These are phyloP conservation scores for Lycocerus yunnanus DNA, from an alignment of 2,888 invertebrate species.

Conservation along the genomic window DNA sequence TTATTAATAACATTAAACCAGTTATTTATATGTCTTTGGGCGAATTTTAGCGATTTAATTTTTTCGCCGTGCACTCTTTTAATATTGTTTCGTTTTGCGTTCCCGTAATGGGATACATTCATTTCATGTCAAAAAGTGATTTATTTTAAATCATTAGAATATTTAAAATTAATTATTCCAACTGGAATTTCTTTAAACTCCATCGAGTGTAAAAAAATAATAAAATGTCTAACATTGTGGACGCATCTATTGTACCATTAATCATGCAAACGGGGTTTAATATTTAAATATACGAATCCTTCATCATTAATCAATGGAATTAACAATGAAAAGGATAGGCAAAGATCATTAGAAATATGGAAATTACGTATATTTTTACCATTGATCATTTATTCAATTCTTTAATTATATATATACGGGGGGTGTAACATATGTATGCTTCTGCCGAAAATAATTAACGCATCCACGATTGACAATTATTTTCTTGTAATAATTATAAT, in stretches of 20 bases:
- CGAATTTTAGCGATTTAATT: slow-evolving; percentile 12
- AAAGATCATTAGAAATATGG: slow-evolving; percentile 35
- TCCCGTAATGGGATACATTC: slow-evolving; percentile 19
- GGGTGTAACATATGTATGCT: neutral
- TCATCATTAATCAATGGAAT: slow-evolving; percentile 35
- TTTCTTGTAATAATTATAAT: too few relatives aligned
- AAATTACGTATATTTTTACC: slow-evolving; percentile 30
- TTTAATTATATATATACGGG: neutral
- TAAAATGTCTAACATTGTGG: slow-evolving; percentile 30
- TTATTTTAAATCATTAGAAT: slow-evolving; percentile 35
- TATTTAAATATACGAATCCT: slow-evolving; percentile 32
- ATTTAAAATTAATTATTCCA: slow-evolving; percentile 35
- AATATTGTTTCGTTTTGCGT: slow-evolving; percentile 17
- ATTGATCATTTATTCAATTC: slow-evolving; percentile 15
- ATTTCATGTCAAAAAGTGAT: slow-evolving; percentile 31
- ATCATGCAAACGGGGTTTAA: slow-evolving; percentile 33
- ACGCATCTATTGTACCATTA: slow-evolving; percentile 31
- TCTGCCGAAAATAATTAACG: neutral
- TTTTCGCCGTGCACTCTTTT: slow-evolving; percentile 11
- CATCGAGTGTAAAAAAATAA: slow-evolving; percentile 33
- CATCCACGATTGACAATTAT: neutral
- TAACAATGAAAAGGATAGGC: slow-evolving; percentile 29
- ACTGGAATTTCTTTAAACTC: slow-evolving; percentile 28
- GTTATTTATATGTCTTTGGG: neutral
- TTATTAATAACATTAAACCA: neutral